A percentile compares a stretch with the other conserved stretches of the same genome.
Evolutionary conservation across 2,888 invertebrate genomes (phyloP).

Genomic region (Carterocephalus palaemon): DNA sequence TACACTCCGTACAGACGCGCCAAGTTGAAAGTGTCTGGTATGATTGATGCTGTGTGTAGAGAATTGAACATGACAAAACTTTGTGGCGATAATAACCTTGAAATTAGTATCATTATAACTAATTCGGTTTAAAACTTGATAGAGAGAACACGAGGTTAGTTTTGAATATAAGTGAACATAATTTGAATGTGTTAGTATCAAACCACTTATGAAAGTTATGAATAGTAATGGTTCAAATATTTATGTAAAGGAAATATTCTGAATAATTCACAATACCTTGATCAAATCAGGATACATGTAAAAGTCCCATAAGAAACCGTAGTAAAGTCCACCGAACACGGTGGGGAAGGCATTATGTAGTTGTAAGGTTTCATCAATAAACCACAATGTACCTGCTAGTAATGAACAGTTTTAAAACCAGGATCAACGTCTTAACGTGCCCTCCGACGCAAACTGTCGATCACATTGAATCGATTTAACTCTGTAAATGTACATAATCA

Average conservation of each 20-base stretch:
- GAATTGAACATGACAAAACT: constrained; percentile 9
- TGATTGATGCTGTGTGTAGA: constrained; percentile 9
- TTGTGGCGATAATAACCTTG: constrained; percentile 4
- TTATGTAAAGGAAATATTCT: no score
- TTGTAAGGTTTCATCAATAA: constrained; percentile 45
- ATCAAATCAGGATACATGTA: no score
- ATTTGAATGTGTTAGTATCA: no score
- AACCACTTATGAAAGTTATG: no score
- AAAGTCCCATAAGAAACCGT: constrained; percentile 45
- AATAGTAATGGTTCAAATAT: no score
- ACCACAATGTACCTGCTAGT: constrained; percentile 27
- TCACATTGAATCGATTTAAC: no score
- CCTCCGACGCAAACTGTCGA: no score
- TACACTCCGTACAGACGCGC: constrained; percentile 3
- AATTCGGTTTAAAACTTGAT: no score
- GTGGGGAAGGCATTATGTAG: constrained; percentile 37
- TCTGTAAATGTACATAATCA: no score
- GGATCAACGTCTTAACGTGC: no score
- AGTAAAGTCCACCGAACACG: constrained; percentile 49
- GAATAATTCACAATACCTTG: background rate
- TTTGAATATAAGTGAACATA: no score
- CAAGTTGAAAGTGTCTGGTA: constrained; percentile 7
- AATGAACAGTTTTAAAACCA: background rate
- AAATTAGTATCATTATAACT: constrained; percentile 1
- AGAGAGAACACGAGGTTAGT: no score